These are phyloP conservation scores for Himantopus leucocephalus DNA, from an alignment of 2,113 vertebrate species.

Conservation along the genomic window DNA sequence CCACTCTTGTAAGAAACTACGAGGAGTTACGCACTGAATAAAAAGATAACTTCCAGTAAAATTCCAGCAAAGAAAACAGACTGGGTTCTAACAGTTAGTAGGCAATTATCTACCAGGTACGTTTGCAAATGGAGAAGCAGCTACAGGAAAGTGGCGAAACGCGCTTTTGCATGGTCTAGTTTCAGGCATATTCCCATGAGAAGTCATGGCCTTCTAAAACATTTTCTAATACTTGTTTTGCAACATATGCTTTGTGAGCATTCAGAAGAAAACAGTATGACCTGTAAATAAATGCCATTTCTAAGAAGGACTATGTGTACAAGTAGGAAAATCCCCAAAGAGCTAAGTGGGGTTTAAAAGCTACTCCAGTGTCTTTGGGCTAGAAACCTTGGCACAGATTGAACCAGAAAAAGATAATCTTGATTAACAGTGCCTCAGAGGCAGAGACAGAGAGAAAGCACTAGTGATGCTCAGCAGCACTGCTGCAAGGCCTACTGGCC, in stretches of 20 bases:
- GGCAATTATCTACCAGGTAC: background rate
- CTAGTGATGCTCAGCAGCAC: background rate
- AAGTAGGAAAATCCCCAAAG: background rate
- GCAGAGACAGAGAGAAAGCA: background rate
- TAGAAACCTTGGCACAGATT: background rate
- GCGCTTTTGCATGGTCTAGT: background rate
- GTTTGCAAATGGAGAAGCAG: accelerated
- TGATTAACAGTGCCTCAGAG: background rate
- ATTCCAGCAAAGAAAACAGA: background rate
- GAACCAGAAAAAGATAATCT: background rate
- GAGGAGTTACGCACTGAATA: background rate
- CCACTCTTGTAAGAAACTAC: background rate
- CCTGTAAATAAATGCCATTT: conserved; percentile 18
- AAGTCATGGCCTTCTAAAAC: background rate
- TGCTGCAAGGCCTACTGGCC: background rate
- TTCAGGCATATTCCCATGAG: background rate
- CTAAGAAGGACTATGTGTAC: conserved; percentile 4
- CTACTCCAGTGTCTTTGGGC: background rate
- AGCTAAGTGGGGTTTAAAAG: background rate
- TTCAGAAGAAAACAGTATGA: background rate
- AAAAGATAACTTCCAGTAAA: background rate
- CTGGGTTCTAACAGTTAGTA: background rate
- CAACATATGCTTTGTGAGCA: background rate
- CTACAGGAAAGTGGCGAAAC: background rate
- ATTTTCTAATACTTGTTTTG: background rate